Evolutionary conservation across 2,113 vertebrate genomes (phyloP).

Genomic region (Megaptera novaeangliae): DNA sequence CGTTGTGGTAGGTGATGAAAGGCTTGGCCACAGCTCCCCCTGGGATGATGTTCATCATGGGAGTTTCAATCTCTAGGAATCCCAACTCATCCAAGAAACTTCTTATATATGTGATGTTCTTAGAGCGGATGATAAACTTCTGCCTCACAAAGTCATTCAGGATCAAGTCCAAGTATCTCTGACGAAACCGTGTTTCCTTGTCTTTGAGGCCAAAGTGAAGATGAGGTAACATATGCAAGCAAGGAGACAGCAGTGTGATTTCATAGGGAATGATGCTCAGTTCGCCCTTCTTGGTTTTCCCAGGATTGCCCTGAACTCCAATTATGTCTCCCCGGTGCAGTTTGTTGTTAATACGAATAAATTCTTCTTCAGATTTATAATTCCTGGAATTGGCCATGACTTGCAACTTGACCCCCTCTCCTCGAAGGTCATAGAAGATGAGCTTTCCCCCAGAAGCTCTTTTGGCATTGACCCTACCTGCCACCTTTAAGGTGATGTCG

Average conservation of each 20-base stretch:
- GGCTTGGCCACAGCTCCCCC: conserved; percentile 96
- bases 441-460: conserved; percentile 95
- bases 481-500: conserved; percentile 85
- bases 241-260: conserved; percentile 94
- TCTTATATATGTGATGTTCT: conserved; percentile 95
- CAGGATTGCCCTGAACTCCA: conserved; percentile 93
- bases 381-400: conserved; percentile 97
- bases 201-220: too few species aligned
- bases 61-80: conserved; percentile 98
- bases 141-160: conserved; percentile 96
- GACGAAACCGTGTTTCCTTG: conserved; percentile 95
- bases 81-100: conserved; percentile 93
- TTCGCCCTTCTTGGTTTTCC: conserved; percentile 98
- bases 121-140: conserved; percentile 93
- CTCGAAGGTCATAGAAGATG: conserved; percentile 96
- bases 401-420: conserved; percentile 95
- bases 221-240: conserved; percentile 91
- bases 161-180: conserved; percentile 97
- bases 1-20: conserved; percentile 97
- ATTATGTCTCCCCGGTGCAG: conserved; percentile 95
- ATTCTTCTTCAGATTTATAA: conserved; percentile 95
- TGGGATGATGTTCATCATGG: conserved; percentile 99
- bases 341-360: conserved; percentile 90
- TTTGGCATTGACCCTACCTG: conserved; percentile 93
- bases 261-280: conserved; percentile 94